These are phyloP conservation scores for Lepidothrix coronata DNA, from an alignment of 2,113 vertebrate genomes.

Conservation along the genomic window DNA sequence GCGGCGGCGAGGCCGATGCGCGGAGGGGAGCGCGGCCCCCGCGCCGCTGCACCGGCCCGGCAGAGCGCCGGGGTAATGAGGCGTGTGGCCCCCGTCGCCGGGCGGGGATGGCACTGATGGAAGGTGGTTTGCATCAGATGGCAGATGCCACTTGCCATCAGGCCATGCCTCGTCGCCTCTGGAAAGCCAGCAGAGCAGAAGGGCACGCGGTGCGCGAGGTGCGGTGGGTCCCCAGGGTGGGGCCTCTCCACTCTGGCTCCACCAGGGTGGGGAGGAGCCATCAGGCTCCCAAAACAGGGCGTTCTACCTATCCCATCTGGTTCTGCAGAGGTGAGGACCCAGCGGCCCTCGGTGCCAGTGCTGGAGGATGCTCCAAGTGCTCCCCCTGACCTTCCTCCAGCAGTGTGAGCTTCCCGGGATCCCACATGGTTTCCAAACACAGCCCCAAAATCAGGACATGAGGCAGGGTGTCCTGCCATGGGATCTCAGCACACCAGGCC, in stretches of 20 bases:
- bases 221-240: neutral
- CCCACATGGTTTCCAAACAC: fast-evolving
- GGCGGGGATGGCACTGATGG: conserved; percentile 64
- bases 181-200: conserved; percentile 72
- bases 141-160: conserved; percentile 77
- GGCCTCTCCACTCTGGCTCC: neutral
- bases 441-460: fast-evolving
- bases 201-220: neutral
- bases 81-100: conserved; percentile 36
- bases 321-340: neutral
- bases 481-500: neutral
- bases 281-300: neutral
- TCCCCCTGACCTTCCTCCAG: neutral
- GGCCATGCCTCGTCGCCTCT: conserved; percentile 65
- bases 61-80: conserved; percentile 34
- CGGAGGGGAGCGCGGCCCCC: neutral
- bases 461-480: fast-evolving
- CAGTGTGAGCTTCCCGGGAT: neutral
- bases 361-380: neutral
- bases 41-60: neutral
- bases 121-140: conserved; percentile 78
- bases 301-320: fast-evolving
- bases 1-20: neutral
- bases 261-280: fast-evolving
- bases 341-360: neutral